Evolutionary conservation across 1,140 invertebrate species (phyloP).

Genomic region (Drosophila quadrilineata): DNA sequence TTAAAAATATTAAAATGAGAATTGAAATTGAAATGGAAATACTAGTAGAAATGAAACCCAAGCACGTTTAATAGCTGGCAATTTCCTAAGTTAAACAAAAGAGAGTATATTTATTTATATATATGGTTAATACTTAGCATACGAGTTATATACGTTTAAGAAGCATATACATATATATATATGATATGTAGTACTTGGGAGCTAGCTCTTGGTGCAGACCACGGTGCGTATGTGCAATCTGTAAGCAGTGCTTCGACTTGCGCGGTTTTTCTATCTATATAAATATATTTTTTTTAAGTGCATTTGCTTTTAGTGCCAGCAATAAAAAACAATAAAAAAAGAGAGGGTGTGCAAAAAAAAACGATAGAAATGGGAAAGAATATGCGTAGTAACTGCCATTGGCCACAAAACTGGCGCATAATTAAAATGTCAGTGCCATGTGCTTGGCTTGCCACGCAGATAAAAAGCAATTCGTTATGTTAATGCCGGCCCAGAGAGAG

Average conservation of each 20-base stretch:
- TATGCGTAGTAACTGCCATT: conserved; percentile 14
- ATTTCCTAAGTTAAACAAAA: conserved; percentile 39
- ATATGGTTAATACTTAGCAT: no score
- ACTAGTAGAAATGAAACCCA: conserved; percentile 27
- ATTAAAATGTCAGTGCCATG: conserved; percentile 76
- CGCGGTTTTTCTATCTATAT: no score
- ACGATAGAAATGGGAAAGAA: conserved; percentile 7
- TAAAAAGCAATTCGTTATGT: conserved; percentile 49
- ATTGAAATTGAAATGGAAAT: conserved; percentile 6
- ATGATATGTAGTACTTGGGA: no score
- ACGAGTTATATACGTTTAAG: no score
- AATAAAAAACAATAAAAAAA: conserved; percentile 27
- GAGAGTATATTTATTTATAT: no score
- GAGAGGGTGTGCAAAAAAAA: no score
- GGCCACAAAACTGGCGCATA: conserved; percentile 67
- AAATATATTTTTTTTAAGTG: no score
- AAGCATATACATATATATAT: no score
- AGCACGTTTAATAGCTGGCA: conserved; percentile 62
- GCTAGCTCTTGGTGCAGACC: conserved; percentile 6
- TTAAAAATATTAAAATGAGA: conserved; percentile 19
- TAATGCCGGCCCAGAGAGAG: conserved; percentile 19
- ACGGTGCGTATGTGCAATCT: conserved; percentile 65
- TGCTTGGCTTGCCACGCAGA: conserved; percentile 62
- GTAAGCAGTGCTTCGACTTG: background rate
- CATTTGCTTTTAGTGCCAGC: conserved; percentile 70